Conservation (phyloP, 2,888 invertebrate genomes). For the Clanis bilineata region DNA sequence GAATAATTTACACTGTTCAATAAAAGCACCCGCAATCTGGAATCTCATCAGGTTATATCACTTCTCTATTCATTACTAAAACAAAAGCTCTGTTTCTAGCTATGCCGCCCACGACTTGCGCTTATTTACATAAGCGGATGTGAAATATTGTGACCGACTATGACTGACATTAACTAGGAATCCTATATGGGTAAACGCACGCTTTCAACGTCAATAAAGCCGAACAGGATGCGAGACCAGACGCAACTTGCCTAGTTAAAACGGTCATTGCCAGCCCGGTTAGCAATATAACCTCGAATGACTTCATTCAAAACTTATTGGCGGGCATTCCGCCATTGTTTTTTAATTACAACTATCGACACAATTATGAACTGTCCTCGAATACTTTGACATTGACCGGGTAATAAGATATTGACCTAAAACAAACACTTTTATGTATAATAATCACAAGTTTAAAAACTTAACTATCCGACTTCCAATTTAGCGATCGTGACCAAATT, state of each 20-base stretch:
- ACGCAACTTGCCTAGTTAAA: constrained; percentile 26
- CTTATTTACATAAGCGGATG: constrained; percentile 1
- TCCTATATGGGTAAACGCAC: constrained; percentile 18
- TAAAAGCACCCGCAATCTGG: neutral
- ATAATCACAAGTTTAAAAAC: too few relatives aligned
- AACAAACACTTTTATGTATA: too few relatives aligned
- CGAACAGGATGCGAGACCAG: constrained; percentile 33
- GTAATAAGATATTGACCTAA: too few relatives aligned
- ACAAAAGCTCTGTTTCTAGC: neutral
- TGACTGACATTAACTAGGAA: constrained; percentile 25
- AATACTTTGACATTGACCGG: constrained; percentile 26
- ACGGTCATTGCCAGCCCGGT: constrained; percentile 46
- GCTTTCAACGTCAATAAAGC: constrained; percentile 31
- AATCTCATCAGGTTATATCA: neutral
- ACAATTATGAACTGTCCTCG: constrained; percentile 11
- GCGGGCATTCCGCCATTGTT: constrained; percentile 41
- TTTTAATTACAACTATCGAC: constrained; percentile 17
- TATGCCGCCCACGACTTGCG: neutral
- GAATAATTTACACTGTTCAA: too few relatives aligned
- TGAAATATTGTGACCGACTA: constrained; percentile 17
- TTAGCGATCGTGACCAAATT: too few relatives aligned
- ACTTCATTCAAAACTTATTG: constrained; percentile 41
- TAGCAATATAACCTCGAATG: constrained; percentile 39
- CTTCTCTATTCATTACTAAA: neutral
- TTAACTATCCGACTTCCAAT: too few relatives aligned